These are phyloP conservation scores for Anoplopoma fimbria DNA, from an alignment of 2,113 vertebrate genomes.

Conservation along the genomic window DNA sequence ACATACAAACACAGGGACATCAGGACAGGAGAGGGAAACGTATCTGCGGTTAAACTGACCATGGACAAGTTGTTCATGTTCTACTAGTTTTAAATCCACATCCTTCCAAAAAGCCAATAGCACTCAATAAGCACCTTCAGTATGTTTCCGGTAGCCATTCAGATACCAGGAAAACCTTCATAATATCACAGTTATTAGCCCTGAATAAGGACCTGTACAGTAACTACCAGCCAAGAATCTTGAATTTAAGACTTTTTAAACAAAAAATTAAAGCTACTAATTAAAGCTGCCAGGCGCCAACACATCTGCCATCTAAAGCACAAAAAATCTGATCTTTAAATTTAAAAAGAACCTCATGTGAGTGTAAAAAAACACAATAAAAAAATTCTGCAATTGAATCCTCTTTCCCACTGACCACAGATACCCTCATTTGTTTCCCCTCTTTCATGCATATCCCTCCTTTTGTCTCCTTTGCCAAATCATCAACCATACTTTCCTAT, in stretches of 20 bases:
- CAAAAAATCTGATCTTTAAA: not conserved
- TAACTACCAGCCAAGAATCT: not conserved
- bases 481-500: slow-evolving; percentile 48
- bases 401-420: slow-evolving; percentile 22
- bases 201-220: slow-evolving; percentile 4
- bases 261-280: not conserved
- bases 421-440: slow-evolving; percentile 18
- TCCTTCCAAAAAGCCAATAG: not conserved
- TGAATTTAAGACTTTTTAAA: not conserved
- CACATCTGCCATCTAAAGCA: not conserved
- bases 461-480: slow-evolving; percentile 47
- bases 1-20: slow-evolving; percentile 50
- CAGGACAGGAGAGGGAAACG: slow-evolving; percentile 38
- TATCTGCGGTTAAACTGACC: slow-evolving; percentile 36
- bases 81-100: not conserved
- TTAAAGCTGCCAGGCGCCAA: not conserved
- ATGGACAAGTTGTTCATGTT: slow-evolving; percentile 20
- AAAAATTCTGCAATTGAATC: slow-evolving; percentile 1
- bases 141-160: not conserved
- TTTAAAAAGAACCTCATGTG: not conserved
- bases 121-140: not conserved
- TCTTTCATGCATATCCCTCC: slow-evolving; percentile 17
- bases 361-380: not conserved
- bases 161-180: not conserved
- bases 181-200: slow-evolving; percentile 2